Conservation (phyloP, 92 coral and sea anemone species). For the Chrysogorgia sp. region DNA sequence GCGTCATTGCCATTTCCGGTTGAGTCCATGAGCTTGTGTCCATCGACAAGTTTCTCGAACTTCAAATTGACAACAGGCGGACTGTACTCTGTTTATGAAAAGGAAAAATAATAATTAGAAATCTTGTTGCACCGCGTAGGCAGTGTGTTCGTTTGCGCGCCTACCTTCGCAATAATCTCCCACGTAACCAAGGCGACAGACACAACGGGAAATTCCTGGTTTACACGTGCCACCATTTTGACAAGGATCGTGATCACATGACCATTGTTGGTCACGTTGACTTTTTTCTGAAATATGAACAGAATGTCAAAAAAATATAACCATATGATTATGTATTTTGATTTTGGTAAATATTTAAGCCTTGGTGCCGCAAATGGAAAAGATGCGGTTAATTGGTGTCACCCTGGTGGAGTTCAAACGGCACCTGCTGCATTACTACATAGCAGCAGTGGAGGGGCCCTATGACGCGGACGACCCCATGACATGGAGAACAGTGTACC, state of each 20-base stretch:
- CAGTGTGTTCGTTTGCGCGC: background rate
- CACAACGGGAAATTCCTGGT: conserved; percentile 85
- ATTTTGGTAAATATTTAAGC: no score
- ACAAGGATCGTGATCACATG: conserved; percentile 77
- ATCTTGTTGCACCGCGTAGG: background rate
- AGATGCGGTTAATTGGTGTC: no score
- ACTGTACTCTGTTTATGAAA: conserved; percentile 58
- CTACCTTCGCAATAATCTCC: conserved; percentile 97
- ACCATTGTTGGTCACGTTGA: conserved; percentile 72
- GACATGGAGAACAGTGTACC: no score
- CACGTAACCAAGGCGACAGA: conserved; percentile 93
- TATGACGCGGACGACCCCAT: no score
- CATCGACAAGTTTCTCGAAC: conserved; percentile 71
- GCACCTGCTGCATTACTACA: no score
- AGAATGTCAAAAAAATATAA: background rate
- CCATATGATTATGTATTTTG: background rate
- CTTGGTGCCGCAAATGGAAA: no score
- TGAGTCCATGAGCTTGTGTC: conserved; percentile 67
- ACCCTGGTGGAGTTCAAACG: no score
- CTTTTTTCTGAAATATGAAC: conserved; percentile 71
- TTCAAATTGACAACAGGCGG: conserved; percentile 89
- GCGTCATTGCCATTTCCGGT: conserved; percentile 86
- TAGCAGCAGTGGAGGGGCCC: no score
- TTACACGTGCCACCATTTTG: conserved; percentile 98
- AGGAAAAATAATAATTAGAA: background rate